These are phyloP conservation scores for Oryctes rhinoceros DNA, from an alignment of 1,140 invertebrate genomes.

Conservation along the genomic window DNA sequence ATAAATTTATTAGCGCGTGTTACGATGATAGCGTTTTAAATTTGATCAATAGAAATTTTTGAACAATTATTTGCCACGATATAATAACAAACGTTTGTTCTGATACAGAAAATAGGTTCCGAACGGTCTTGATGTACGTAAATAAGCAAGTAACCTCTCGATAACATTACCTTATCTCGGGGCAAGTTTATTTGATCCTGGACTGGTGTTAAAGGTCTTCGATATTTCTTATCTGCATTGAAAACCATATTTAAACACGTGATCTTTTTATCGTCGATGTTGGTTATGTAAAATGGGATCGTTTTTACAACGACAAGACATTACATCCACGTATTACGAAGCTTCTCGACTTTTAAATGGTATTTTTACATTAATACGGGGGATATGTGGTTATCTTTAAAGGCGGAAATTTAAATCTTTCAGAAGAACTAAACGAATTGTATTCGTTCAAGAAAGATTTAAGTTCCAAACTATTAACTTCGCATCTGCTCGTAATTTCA, in stretches of 20 bases:
- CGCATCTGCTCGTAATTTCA: too few relatives aligned
- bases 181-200: constrained; percentile 34
- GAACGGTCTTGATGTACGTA: constrained; percentile 26
- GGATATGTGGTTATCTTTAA: too few relatives aligned
- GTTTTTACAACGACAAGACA: constrained; percentile 26
- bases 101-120: constrained; percentile 28
- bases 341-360: neutral
- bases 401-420: too few relatives aligned
- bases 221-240: constrained; percentile 2
- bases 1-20: neutral
- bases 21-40: neutral
- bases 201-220: constrained; percentile 33
- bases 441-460: too few relatives aligned
- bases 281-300: constrained; percentile 27
- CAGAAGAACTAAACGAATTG: too few relatives aligned
- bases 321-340: neutral
- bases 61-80: constrained; percentile 8
- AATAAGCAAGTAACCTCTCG: constrained; percentile 20
- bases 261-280: constrained; percentile 29
- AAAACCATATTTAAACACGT: constrained; percentile 35
- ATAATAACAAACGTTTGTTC: constrained; percentile 26
- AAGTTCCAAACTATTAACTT: too few relatives aligned
- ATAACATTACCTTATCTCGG: constrained; percentile 11
- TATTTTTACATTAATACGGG: neutral
- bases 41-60: neutral